Conservation (phyloP, 37 sponge, comb jelly and placozoan genomes). For the Hexactinellida sp. region DNA sequence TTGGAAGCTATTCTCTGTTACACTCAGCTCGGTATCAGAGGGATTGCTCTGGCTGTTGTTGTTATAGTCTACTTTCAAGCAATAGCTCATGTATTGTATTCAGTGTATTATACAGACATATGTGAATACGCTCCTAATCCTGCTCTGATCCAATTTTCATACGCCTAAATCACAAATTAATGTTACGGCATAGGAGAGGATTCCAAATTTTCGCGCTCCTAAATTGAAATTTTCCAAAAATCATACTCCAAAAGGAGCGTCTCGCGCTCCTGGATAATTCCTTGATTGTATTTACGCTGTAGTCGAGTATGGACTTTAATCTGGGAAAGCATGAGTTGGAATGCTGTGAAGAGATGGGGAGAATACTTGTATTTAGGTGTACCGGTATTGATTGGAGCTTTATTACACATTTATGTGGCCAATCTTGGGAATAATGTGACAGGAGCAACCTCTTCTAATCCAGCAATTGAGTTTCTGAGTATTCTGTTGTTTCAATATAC, state of each 20-base stretch:
- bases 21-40: conserved; percentile 4
- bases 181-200: too few relatives aligned
- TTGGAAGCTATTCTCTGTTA: background rate
- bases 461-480: background rate
- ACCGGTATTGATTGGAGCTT: background rate
- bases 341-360: background rate
- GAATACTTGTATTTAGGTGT: conserved; percentile 9
- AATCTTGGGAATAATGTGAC: conserved; percentile 2
- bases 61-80: background rate
- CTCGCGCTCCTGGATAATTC: too few relatives aligned
- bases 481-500: background rate
- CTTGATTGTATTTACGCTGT: background rate
- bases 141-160: too few relatives aligned
- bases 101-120: too few relatives aligned
- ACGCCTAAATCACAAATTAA: too few relatives aligned
- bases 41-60: conserved; percentile 16
- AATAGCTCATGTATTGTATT: background rate
- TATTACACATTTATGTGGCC: background rate
- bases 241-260: too few relatives aligned
- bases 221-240: too few relatives aligned
- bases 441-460: background rate
- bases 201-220: too few relatives aligned
- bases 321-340: conserved; percentile 16
- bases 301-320: background rate
- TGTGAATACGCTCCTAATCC: too few relatives aligned